Evolutionary conservation across 2,888 invertebrate species (phyloP).

Genomic region (Xestoiulus laeticollis): DNA sequence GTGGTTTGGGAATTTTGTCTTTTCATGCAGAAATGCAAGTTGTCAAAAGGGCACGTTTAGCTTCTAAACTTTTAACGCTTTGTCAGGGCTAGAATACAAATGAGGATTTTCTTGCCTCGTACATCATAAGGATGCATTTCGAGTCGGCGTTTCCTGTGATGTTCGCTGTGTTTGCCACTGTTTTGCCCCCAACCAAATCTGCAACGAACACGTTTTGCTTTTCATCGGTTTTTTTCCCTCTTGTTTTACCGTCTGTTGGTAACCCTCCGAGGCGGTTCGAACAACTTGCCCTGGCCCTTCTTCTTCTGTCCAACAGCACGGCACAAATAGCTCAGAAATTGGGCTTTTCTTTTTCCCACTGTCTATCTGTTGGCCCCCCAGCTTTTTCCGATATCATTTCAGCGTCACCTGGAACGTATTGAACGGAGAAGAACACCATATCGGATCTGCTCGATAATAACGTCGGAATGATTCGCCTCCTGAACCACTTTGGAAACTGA

Average conservation of each 20-base stretch:
- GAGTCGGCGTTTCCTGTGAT: background rate
- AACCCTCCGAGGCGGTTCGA: background rate
- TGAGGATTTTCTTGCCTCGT: background rate
- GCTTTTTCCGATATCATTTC: background rate
- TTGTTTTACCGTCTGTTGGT: background rate
- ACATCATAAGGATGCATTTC: background rate
- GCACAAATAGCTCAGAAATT: background rate
- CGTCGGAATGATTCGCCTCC: background rate
- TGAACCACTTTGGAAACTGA: background rate
- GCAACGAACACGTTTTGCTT: slow-evolving; percentile 33
- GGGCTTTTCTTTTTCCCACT: background rate
- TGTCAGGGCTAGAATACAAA: slow-evolving; percentile 7
- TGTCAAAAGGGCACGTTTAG: background rate
- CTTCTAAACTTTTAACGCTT: slow-evolving; percentile 13
- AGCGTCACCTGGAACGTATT: background rate
- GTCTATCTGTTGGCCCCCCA: background rate
- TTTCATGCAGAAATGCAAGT: background rate
- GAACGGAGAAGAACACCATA: background rate
- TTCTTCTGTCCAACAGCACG: background rate
- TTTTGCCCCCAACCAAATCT: slow-evolving; percentile 31
- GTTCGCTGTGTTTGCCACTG: background rate
- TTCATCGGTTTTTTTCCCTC: background rate
- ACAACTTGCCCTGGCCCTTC: background rate
- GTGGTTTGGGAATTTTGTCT: background rate
- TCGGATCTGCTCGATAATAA: background rate